Percentiles rank a stretch among this genome's conserved stretches.
phyloP scores from a whole-genome alignment of 1,140 invertebrate genomes.

The Temnothorax curvispinosus region DNA sequence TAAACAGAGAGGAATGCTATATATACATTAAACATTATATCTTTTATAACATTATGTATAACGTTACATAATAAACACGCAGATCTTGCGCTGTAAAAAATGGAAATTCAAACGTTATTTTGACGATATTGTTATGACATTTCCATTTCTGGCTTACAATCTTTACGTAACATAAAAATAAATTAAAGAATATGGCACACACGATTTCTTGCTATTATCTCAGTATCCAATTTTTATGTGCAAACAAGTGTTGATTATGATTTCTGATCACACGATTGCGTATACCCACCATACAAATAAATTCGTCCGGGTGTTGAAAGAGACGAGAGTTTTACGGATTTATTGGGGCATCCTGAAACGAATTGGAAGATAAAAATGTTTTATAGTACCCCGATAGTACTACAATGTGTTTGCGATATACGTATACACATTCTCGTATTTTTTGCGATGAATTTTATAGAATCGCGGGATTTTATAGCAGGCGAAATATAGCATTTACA shows the following conservation, averaged over 20 bases:
- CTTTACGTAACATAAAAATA: constrained; percentile 30
- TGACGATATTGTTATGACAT: background rate
- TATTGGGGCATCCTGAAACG: background rate
- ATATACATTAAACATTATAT: background rate
- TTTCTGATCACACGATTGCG: background rate
- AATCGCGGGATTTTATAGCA: background rate
- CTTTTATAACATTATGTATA: background rate
- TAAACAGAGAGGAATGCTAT: background rate
- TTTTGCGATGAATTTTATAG: background rate
- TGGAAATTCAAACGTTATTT: background rate
- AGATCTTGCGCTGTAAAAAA: background rate
- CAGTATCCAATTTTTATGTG: background rate
- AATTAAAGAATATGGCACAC: constrained; percentile 9
- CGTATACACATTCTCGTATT: background rate
- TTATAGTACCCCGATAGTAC: background rate
- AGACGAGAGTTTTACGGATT: background rate
- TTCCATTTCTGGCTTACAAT: background rate
- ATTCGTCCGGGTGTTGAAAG: background rate
- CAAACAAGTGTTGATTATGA: constrained; percentile 23
- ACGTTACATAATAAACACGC: background rate
- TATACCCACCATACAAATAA: background rate
- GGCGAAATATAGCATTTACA: background rate
- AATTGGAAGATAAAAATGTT: constrained; percentile 31
- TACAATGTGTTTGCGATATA: background rate
- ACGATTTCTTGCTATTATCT: background rate